Evolutionary conservation across 1,140 invertebrate genomes (phyloP), one percentile per base, ranked within the genome.

Genomic region (Zaprionus vittiger): DNA sequence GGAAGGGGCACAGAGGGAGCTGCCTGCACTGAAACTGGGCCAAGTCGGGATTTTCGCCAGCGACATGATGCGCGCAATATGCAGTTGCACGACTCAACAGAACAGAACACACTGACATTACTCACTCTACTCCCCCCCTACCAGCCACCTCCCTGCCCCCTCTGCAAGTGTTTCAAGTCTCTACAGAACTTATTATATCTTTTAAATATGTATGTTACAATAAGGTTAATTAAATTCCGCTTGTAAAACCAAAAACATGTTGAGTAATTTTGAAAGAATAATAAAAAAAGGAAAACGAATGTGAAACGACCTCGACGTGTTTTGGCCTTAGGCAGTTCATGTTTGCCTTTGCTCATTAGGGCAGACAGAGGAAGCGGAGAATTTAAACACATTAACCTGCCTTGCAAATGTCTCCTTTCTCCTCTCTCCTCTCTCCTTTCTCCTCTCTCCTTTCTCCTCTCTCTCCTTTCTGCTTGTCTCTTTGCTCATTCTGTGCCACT

Each of bases 341-440:
- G 65, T 63, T 73, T 28, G 76, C 52, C 54, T 65, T 78, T 9
- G 11, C 47, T 89, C 73, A 89, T 90, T 84, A 84, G 65, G 67
- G 75, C 55, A 47, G 54, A 57, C 68, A 79, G 73, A 79, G 73
- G 60, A 77, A 73, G 34, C 72, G 59, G 38, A 17, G 64, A 26
- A 47, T 11, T 31, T 6, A 64, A n/a, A 24, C 17, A 34, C 60
- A 73, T 66, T 38, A 15, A 12, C 37, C 14, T 38, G 37, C 3
- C 14, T 15, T 14, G n/a, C 9, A 11, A 1, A 6, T 17, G 41
- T 7, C 41, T 44, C n/a, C 28, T 28, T 0, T 7, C 7, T 28
- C 0, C 28, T 44, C 0, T 6, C n/a, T 17, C n/a, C 28, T 28
- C 2, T 7, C 7, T 28, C 0, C 28, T 44, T 0, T 6, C n/a